These are phyloP conservation scores for Heteromyza rotundicornis DNA, from an alignment of 2,888 invertebrate genomes.

Conservation along the genomic window DNA sequence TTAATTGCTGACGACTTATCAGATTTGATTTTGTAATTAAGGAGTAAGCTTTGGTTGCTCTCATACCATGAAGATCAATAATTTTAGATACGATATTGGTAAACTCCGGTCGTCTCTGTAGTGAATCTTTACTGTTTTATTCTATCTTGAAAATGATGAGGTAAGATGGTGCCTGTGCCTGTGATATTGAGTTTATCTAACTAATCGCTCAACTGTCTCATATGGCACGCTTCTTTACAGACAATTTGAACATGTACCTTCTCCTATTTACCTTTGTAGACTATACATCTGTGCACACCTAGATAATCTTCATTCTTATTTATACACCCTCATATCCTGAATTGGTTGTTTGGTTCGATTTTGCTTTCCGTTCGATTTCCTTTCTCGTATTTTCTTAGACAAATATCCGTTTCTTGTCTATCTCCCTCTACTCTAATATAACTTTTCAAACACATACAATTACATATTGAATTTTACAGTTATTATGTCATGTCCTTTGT, in stretches of 20 bases:
- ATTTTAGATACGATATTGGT: neutral
- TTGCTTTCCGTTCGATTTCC: neutral
- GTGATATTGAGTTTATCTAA: neutral
- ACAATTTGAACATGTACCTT: neutral
- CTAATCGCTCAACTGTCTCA: constrained; percentile 6
- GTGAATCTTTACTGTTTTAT: neutral
- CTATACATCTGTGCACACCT: constrained; percentile 11
- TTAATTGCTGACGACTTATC: neutral
- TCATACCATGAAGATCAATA: neutral
- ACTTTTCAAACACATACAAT: neutral
- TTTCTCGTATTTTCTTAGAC: neutral
- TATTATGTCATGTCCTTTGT: neutral
- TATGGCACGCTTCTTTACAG: constrained; percentile 18
- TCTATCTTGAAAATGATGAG: no score
- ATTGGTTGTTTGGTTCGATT: neutral
- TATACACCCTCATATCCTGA: neutral
- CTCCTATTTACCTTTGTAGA: neutral
- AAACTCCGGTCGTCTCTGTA: no score
- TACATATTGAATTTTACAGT: neutral
- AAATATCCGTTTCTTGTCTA: neutral
- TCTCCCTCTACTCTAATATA: neutral
- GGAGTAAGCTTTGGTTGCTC: neutral
- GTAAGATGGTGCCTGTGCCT: no score
- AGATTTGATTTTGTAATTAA: constrained; percentile 1
- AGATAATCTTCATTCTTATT: no score